Base-by-base conservation (phyloP, 1,140 invertebrate genomes). In the Cydia pomonella region DNA sequence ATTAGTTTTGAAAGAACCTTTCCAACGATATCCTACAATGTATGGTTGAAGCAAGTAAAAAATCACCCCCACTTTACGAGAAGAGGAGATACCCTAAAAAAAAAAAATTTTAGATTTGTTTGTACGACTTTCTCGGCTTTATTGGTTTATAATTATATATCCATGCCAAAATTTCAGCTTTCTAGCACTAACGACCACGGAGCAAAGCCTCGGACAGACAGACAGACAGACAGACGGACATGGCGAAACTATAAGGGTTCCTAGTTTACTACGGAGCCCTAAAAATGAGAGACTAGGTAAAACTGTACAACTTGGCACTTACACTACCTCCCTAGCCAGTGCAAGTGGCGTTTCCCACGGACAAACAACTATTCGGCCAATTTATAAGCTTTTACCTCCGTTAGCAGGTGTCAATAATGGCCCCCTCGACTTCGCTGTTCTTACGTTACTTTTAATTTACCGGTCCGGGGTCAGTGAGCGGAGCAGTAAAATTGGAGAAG, bases 331-430 rank as follows among this genome's bases (percentile, higher is more conserved):
- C 12, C 12, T 16, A 12, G 41, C 12, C 50, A 53, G 16, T 53
- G n/a, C 50, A 53, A 53, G 16, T 53, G 50, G 16, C 50, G 1
- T 18, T 53, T 53, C 50, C 50, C 50, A 53, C 50, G 50, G 12
- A 53, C 16, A 18, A 53, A 53, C 50, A 53, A n/a, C 50, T 18
- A 53, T 53, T 53, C 50, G 50, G n/a, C 50, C 50, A 53, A 53
- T 53, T 53, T 53, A 53, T 53, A 53, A n/a, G 50, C 50, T 53
- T 21, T 53, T 53, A 53, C 50, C 50, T 53, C 50, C 50, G 50
- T 53, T 5, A 53, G 50, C 50, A 53, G 50, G 50, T 53, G 50
- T 18, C 50, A 53, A 53, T 53, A 53, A 53, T 18, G 50, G 50
- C 50, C 9, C 50, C 50, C 41, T 16, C 50, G 50, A 13, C 50